These are phyloP conservation scores for Brachionus manjavacas DNA, from an alignment of 1,140 invertebrate species.

Conservation along the genomic window DNA sequence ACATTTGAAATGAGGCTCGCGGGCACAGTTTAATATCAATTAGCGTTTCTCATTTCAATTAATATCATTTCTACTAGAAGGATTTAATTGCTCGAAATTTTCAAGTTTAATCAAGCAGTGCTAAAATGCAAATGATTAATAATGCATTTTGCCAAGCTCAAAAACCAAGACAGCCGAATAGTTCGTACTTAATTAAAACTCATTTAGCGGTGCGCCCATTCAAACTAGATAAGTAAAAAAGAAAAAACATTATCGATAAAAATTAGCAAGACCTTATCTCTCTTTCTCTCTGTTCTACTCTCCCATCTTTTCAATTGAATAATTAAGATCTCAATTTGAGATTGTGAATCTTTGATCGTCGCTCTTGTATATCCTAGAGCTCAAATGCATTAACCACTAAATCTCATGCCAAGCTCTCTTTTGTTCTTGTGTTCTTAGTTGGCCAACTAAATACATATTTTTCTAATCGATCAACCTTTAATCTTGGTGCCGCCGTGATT, in stretches of 20 bases:
- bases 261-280: neutral
- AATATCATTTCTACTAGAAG: slow-evolving; percentile 6
- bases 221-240: neutral
- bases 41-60: slow-evolving; percentile 15
- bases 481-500: neutral
- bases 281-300: neutral
- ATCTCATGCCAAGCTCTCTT: slow-evolving; percentile 15
- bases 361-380: slow-evolving; percentile 26
- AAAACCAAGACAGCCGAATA: slow-evolving; percentile 6
- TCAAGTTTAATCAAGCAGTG: neutral
- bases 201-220: neutral
- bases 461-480: neutral
- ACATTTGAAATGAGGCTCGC: neutral
- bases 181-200: slow-evolving; percentile 16
- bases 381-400: slow-evolving; percentile 24
- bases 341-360: neutral
- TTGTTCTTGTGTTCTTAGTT: neutral
- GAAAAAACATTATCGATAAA: neutral
- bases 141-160: neutral
- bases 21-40: slow-evolving; percentile 15
- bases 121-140: neutral
- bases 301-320: neutral
- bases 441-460: neutral
- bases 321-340: slow-evolving; percentile 7
- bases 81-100: slow-evolving; percentile 7